Evolutionary conservation across 2,888 invertebrate genomes (phyloP), one percentile per base, ranked within the genome.

Genomic region (Platypus cylindrus): DNA sequence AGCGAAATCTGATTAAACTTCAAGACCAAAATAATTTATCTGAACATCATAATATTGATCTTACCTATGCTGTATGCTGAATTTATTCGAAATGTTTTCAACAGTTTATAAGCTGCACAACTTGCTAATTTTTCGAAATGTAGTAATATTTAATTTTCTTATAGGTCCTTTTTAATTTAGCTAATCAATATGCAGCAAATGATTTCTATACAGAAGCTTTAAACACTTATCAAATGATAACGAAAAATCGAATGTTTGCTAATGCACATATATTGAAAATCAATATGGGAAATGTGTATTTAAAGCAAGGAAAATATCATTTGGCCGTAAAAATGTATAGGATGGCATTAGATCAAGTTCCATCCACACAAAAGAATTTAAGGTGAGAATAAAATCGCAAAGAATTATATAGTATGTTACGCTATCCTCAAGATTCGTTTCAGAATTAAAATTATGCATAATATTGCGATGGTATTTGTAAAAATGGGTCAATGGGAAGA

Each of bases 281-380:
- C 1, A 98, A 98, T 60, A 95, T 98, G 83, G 97, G 95, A 2
- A 97, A 97, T 57, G 91, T 98, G 51, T 90, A 93, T 62, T 89
- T 87, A 53, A 86, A 85, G 64, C 85, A 93, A 72, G 90, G 89
- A 45, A 77, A 87, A 52, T 90, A 84, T 55, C 79, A 84, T 9
- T 90, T 94, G 65, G 95, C 97, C 0, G 77, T 98, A 37, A 98
- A 98, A 67, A 79, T 93, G 70, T 98, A 94, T 58, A 74, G 95
- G 49, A 98, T 97, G 97, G 95, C 97, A 1, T 68, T 98, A 44
- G 98, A 98, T 64, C 97, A 97, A 62, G 83, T 84, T 3, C 90
- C 94, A 1, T 85, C 85, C 23, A 85, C 83, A 34, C 87, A 94
- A 55, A 93, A 91, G 58, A 86, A 89, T 62, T 69, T 94, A 50